Conservation (phyloP, 2,888 invertebrate species). For the Salpingus planirostris region DNA sequence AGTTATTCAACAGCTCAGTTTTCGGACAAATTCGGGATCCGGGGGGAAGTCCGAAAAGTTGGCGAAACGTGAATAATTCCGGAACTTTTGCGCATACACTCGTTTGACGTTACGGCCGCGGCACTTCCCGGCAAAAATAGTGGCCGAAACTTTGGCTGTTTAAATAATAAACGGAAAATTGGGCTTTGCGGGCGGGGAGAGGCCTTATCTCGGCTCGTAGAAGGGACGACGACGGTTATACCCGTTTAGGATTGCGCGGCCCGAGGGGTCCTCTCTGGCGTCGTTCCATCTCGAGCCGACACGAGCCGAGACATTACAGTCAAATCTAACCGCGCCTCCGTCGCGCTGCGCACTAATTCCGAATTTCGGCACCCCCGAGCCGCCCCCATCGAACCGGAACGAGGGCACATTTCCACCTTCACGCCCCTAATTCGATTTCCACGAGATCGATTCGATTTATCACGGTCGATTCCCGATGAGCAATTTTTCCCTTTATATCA, state of each 20-base stretch:
- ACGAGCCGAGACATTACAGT: slow-evolving; percentile 15
- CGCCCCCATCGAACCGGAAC: no score
- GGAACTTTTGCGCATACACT: slow-evolving; percentile 3
- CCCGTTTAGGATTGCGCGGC: slow-evolving; percentile 13
- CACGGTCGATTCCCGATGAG: no score
- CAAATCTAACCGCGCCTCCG: slow-evolving; percentile 13
- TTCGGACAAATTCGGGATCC: no score
- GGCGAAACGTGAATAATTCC: slow-evolving; percentile 4
- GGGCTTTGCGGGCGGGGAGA: slow-evolving; percentile 5
- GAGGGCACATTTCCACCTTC: no score
- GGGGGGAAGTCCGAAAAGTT: no score
- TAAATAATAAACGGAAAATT: slow-evolving; percentile 15
- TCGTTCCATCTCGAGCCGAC: no score
- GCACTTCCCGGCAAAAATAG: slow-evolving; percentile 9
- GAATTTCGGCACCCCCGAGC: slow-evolving; percentile 13
- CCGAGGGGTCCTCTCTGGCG: slow-evolving; percentile 14
- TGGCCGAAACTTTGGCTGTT: slow-evolving; percentile 13
- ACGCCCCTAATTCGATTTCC: no score
- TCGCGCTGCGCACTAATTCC: slow-evolving; percentile 11
- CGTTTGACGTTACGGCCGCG: slow-evolving; percentile 4
- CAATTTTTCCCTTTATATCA: no score
- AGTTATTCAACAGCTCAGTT: no score
- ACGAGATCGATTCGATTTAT: no score
- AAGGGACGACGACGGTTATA: slow-evolving; percentile 13
- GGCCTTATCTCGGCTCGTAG: slow-evolving; percentile 9